A percentile compares a stretch with the other conserved stretches of the same genome.
phyloP scores from a whole-genome alignment of 2,888 invertebrate species.

The Euspilapteryx auroguttella region DNA sequence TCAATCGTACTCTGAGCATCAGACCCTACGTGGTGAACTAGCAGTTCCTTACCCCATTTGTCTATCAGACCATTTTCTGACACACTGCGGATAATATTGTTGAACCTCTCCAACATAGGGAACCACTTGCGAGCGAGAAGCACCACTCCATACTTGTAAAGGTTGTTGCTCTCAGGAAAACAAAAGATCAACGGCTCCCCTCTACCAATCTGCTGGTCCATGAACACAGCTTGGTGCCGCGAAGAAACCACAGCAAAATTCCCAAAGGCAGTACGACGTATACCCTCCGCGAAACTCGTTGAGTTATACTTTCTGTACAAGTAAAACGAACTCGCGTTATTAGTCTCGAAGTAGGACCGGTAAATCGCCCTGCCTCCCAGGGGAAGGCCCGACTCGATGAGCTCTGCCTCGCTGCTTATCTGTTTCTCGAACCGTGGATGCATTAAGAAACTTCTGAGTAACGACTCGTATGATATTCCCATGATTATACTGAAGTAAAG shows the following conservation, averaged over 20 bases:
- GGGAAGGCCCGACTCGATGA: constrained; percentile 39
- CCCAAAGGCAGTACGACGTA: constrained; percentile 32
- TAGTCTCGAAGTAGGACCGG: constrained; percentile 49
- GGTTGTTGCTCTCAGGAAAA: constrained; percentile 41
- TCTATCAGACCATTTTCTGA: constrained; percentile 50
- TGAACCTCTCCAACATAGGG: constrained; percentile 40
- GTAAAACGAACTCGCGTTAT: constrained; percentile 47
- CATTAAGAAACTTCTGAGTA: constrained; percentile 52
- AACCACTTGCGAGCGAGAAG: constrained; percentile 45
- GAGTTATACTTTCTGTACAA: constrained; percentile 48
- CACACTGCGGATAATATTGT: constrained; percentile 44
- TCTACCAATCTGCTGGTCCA: constrained; percentile 41
- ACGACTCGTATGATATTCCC: constrained; percentile 51
- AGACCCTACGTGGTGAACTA: constrained; percentile 21
- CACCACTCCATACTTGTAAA: constrained; percentile 54
- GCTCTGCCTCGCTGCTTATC: constrained; percentile 42
- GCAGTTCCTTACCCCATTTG: constrained; percentile 48
- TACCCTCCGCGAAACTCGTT: constrained; percentile 38
- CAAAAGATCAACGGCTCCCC: constrained; percentile 42
- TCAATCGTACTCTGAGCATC: constrained; percentile 26
- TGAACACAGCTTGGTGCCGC: constrained; percentile 42
- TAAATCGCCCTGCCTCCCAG: constrained; percentile 52
- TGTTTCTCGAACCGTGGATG: constrained; percentile 54
- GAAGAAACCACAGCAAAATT: constrained; percentile 49
- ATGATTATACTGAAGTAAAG: constrained; percentile 51